Evolutionary conservation across 1,140 invertebrate genomes (phyloP).

Genomic region (Philopotamus ludificatus): DNA sequence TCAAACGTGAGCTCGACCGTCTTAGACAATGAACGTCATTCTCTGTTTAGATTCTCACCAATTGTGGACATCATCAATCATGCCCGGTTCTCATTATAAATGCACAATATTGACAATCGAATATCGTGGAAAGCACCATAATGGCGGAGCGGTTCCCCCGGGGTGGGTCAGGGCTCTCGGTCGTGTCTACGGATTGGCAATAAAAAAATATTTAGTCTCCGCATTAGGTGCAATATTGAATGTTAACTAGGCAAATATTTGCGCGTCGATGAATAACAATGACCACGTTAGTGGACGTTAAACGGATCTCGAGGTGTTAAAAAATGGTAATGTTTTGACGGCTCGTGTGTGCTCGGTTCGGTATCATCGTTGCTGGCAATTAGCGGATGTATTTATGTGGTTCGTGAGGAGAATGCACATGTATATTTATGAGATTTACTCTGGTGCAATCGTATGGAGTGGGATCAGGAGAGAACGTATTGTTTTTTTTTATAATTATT

Average conservation of each 20-base stretch:
- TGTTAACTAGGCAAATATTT: background rate
- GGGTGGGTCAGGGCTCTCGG: background rate
- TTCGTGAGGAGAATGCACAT: no score
- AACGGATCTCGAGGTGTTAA: no score
- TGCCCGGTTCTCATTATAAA: background rate
- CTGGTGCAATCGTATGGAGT: no score
- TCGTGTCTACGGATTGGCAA: background rate
- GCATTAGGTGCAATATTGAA: background rate
- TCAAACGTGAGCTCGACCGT: conserved; percentile 23
- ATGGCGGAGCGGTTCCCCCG: background rate
- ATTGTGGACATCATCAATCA: conserved; percentile 19
- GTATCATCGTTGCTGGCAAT: no score
- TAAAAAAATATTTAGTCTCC: no score
- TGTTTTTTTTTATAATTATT: no score
- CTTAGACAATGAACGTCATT: conserved; percentile 22
- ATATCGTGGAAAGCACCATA: background rate
- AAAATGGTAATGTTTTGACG: no score
- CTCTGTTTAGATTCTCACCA: conserved; percentile 17
- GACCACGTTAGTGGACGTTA: no score
- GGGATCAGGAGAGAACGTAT: no score
- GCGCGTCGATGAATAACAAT: background rate
- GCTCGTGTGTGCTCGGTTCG: no score
- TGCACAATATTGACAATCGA: background rate
- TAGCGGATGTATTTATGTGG: no score
- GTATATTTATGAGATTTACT: no score